Base-by-base conservation (phyloP, 1,140 invertebrate genomes). In the Bilobella aurantiaca region DNA sequence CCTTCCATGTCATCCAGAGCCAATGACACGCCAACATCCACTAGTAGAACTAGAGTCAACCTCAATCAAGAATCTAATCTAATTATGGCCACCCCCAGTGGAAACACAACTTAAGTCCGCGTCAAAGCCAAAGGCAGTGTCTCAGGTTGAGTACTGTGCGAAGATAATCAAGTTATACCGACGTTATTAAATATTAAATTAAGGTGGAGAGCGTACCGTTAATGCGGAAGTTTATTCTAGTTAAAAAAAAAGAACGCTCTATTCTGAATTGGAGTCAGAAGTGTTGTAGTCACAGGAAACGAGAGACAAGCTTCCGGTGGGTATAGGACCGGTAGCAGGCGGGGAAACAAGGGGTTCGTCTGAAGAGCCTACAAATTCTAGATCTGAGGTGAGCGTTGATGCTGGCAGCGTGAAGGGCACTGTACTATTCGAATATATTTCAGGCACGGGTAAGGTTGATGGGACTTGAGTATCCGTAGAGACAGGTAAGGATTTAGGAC, bases 261-360 rank as follows among this genome's bases (percentile, higher is more conserved):
- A n/a, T n/a, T n/a, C n/a, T n/a, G n/a, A n/a, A n/a, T n/a, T n/a
- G n/a, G 57, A 47, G 0, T 58, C 59, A 49, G 1, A 65, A 46
- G 59, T 32, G 57, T 59, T 31, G 21, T 66, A 66, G 47, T 67
- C 65, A 32, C 60, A 62, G 2, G 65, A 67, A 16, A 67, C 58
- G 25, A 67, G 56, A 8, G 65, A 62, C 1, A 67, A 37, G n/a
- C 49, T 53, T 53, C 60, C 65, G 29, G 31, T 14, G 64, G 23
- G 16, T 58, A 46, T n/a, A n/a, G n/a, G n/a, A n/a, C n/a, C n/a
- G n/a, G n/a, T n/a, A n/a, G n/a, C n/a, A n/a, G n/a, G n/a, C n/a
- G n/a, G n/a, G n/a, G n/a, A n/a, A n/a, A n/a, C n/a, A n/a, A n/a
- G n/a, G n/a, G n/a, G n/a, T n/a, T n/a, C n/a, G n/a, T n/a, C n/a